Conservation (phyloP, 2,797 vertebrate species). For the Smutsia gigantea region DNA sequence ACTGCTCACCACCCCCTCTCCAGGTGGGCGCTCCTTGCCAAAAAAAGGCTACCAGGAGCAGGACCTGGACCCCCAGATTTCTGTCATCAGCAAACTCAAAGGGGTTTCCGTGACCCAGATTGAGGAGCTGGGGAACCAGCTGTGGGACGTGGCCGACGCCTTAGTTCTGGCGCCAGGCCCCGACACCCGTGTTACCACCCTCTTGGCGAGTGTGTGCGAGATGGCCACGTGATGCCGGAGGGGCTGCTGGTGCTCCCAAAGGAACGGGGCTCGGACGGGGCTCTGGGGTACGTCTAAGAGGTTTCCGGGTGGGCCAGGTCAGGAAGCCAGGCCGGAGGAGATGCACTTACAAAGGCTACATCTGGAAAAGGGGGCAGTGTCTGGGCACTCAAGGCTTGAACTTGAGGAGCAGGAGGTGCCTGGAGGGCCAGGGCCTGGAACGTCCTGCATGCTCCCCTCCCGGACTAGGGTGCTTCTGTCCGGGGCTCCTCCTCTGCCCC, state of each 20-base stretch:
- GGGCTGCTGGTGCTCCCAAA: neutral
- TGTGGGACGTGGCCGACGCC: conserved; percentile 86
- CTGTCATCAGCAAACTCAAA: conserved; percentile 86
- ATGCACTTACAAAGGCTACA: neutral
- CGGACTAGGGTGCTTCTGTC: no score
- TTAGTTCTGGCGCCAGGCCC: neutral
- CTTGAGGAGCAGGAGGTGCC: neutral
- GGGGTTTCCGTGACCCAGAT: conserved; percentile 78
- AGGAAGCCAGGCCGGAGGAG: neutral
- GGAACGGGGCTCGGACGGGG: no score
- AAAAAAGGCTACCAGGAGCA: conserved; percentile 87
- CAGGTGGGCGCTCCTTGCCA: conserved; percentile 86
- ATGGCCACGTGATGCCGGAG: neutral
- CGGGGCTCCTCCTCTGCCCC: no score
- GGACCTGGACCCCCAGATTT: conserved; percentile 80
- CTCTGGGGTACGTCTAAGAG: neutral
- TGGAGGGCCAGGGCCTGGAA: neutral
- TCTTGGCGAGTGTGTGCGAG: no score
- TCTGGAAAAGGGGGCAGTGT: neutral
- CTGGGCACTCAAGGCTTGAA: neutral
- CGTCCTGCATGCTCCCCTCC: neutral
- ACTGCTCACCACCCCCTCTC: neutral
- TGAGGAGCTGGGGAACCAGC: conserved; percentile 74
- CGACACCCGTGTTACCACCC: neutral
- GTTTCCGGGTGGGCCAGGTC: neutral